Evolutionary conservation across 2,113 vertebrate genomes (phyloP).

Genomic region (Azemiops feae): DNA sequence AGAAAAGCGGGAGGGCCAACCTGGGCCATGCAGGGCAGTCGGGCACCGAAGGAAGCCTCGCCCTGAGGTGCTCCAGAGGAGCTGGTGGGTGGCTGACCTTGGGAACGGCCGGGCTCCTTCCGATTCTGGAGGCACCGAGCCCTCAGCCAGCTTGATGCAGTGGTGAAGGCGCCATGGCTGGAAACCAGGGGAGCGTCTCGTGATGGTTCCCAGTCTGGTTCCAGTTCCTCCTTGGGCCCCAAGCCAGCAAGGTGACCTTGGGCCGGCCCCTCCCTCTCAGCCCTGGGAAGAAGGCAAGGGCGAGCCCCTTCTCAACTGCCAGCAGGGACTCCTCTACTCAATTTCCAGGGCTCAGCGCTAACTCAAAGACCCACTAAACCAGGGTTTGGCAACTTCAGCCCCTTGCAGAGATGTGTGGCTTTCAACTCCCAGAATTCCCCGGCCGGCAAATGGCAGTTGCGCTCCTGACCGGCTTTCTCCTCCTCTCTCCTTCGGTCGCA

Average conservation of each 20-base stretch:
- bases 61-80: no score
- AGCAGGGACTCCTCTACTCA: background rate
- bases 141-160: background rate
- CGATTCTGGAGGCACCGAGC: no score
- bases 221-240: background rate
- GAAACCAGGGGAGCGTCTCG: no score
- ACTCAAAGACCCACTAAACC: background rate
- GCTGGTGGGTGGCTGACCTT: background rate
- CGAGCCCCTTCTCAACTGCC: accelerated
- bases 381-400: no score
- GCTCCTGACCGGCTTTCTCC: accelerated
- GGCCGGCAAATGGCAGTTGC: accelerated
- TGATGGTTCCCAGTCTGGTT: no score
- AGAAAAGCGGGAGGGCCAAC: background rate
- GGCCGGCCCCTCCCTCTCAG: background rate
- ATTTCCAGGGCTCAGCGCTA: background rate
- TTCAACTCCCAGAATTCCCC: background rate
- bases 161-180: background rate
- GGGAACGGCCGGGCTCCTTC: background rate
- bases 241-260: background rate
- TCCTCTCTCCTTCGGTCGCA: accelerated
- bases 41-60: background rate
- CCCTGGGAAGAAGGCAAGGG: background rate
- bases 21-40: background rate
- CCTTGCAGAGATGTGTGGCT: background rate